Percentiles rank a stretch among this genome's conserved stretches.
Conservation (phyloP, 2,797 vertebrate genomes). For the Acridotheres tristis region DNA sequence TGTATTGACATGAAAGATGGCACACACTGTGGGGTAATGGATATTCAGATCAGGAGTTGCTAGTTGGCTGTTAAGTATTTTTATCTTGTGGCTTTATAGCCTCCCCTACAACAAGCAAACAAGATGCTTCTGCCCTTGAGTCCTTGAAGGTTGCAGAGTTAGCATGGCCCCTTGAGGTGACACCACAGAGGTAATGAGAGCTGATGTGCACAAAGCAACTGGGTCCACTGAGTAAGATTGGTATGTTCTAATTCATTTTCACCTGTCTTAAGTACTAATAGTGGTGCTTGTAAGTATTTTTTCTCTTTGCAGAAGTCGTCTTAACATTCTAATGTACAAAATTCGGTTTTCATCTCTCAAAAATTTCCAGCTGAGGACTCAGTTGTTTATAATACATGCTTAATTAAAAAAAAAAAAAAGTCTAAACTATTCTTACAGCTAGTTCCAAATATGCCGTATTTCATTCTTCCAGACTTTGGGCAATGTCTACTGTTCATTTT, state of each 20-base stretch:
- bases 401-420: neutral
- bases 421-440: neutral
- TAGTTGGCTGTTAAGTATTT: slow-evolving; percentile 5
- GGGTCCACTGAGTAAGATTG: neutral
- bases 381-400: neutral
- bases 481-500: neutral
- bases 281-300: neutral
- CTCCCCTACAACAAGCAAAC: neutral
- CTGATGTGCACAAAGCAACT: neutral
- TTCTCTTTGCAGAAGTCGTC: neutral
- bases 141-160: neutral
- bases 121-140: neutral
- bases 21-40: neutral
- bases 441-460: neutral
- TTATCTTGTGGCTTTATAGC: slow-evolving; percentile 16
- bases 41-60: slow-evolving; percentile 7
- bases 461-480: neutral
- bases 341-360: neutral
- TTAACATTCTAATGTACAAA: neutral
- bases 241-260: neutral
- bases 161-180: neutral
- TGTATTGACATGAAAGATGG: neutral
- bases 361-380: neutral
- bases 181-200: neutral
- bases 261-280: neutral